Percentiles rank a stretch among this genome's conserved stretches.
These are phyloP conservation scores for Keiferia lycopersicella DNA, from an alignment of 2,888 invertebrate genomes.

Conservation along the genomic window DNA sequence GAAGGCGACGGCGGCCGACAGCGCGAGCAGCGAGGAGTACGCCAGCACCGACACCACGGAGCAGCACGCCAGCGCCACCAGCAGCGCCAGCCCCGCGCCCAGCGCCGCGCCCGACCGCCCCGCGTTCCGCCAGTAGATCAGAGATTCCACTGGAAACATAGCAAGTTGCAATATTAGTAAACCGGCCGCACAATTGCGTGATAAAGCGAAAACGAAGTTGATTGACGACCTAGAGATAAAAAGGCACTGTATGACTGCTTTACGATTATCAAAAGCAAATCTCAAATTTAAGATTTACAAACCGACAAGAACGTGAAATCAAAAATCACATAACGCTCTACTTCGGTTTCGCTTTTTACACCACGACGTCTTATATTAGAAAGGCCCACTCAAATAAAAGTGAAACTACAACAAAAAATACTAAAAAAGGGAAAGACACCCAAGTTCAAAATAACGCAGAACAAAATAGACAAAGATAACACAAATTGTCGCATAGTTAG, in stretches of 20 bases:
- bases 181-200: too few relatives aligned
- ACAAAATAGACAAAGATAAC: neutral
- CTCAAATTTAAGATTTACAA: too few relatives aligned
- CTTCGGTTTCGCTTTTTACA: too few relatives aligned
- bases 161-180: neutral
- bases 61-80: constrained; percentile 96
- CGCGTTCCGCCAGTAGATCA: constrained; percentile 99
- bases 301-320: too few relatives aligned
- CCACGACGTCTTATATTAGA: neutral
- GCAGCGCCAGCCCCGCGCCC: constrained; percentile 92
- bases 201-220: neutral
- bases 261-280: too few relatives aligned
- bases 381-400: constrained; percentile 8
- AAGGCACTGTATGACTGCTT: too few relatives aligned
- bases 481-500: neutral
- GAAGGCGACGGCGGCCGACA: constrained; percentile 95
- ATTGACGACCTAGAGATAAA: neutral
- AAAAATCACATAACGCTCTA: neutral
- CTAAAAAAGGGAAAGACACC: neutral
- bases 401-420: neutral
- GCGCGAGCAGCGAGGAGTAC: constrained; percentile 92
- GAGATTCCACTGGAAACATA: constrained; percentile 90
- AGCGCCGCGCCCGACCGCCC: constrained; percentile 97
- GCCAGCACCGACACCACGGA: constrained; percentile 97
- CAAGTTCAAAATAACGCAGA: neutral